Conservation (phyloP, 1,140 invertebrate genomes). For the Scaptomyza graminum region DNA sequence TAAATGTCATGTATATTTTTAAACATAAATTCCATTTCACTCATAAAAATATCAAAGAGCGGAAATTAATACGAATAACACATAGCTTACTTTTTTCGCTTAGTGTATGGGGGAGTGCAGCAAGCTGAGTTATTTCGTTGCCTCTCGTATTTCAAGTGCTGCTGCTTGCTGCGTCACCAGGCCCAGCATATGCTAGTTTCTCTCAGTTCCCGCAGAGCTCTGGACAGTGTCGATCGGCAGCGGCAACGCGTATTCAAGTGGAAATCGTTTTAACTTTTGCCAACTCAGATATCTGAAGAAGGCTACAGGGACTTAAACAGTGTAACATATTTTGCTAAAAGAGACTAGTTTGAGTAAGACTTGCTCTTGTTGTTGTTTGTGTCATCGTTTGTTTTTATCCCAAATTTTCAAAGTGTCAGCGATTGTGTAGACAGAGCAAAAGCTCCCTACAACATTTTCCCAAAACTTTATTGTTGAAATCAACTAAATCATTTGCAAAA, state of each 20-base stretch:
- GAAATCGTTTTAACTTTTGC: neutral
- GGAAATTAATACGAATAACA: neutral
- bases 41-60: neutral
- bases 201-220: constrained; percentile 46
- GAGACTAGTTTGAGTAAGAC: neutral
- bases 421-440: too few species aligned
- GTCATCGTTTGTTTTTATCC: too few species aligned
- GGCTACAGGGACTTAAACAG: neutral
- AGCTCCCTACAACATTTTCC: too few species aligned
- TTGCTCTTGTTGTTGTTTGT: neutral
- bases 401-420: constrained; percentile 7
- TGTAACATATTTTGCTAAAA: constrained; percentile 4
- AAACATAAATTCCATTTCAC: constrained; percentile 12
- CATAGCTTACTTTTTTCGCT: constrained; percentile 21
- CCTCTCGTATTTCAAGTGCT: constrained; percentile 47
- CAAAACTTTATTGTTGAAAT: too few species aligned
- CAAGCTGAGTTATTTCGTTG: constrained; percentile 45
- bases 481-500: too few species aligned
- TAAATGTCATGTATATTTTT: constrained; percentile 22
- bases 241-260: constrained; percentile 21
- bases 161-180: constrained; percentile 29
- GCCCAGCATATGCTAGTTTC: constrained; percentile 3
- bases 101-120: constrained; percentile 28
- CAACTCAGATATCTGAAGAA: constrained; percentile 10
- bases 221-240: constrained; percentile 48